Base-by-base conservation (phyloP, 1,140 invertebrate species). In the Ectropis grisescens region DNA sequence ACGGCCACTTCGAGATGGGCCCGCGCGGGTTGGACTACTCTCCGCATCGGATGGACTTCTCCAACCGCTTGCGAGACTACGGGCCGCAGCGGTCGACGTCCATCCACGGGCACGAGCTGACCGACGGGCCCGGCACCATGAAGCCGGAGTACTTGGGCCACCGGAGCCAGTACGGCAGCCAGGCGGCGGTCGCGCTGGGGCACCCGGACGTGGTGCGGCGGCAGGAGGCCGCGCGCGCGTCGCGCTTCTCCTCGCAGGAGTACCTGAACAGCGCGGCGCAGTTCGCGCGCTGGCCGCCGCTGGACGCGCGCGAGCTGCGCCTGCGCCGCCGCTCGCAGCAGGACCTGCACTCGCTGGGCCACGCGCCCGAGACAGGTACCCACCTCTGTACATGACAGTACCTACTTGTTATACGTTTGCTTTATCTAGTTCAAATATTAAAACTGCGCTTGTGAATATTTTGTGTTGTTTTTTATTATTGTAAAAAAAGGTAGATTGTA, bases 201-300 rank as follows among this genome's bases (percentile, higher is more conserved):
- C 78, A 83, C 37, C 81, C 79, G 2, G 81, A 83, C 29, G 75
- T 82, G n/a, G 71, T 82, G 3, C 82, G 75, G 45, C 47, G 79
- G 12, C 79, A 83, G 11, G 81, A 83, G 14, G 68, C 76, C 6
- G 72, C 79, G 6, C 49, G 79, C n/a, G 64, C 78, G 3, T 74
- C 79, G 5, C 36, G 82, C 30, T 83, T 83, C 29, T 83, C 82
- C 0, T 83, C 82, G 1, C 82, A 83, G 43, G 82, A 83, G 60
- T 83, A 83, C 34, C 43, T 83, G 44, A 82, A 82, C 34, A 66
- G 65, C 7, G 71, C 75, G 1, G 67, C 59, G 7, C 64, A 75
- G 41, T 64, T 67, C 15, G 74, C 68, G 1, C 41, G 76, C 16
- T 71, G 76, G 76, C 59, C 69, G 5, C 62, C 75, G 37, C 72